Base-by-base conservation (phyloP, 2,113 vertebrate genomes). In the Elachura formosa region DNA sequence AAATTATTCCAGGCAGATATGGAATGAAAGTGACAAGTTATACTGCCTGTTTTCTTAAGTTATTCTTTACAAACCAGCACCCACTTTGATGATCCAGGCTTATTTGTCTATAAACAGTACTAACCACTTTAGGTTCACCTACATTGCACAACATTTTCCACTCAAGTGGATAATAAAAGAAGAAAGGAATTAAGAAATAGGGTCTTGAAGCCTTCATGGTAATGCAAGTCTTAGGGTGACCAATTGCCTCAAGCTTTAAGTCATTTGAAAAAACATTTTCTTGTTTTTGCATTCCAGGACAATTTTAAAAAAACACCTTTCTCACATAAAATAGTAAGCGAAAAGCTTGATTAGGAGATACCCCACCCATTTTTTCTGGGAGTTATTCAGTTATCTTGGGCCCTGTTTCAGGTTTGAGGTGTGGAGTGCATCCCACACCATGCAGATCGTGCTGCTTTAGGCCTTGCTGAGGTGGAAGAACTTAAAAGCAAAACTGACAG, bases 341-440 rank as follows among this genome's bases (percentile, higher is more conserved):
- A 59, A 71, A 78, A 54, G 1, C 38, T 62, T 46, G 6, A 6
- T 59, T 55, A 59, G n/a, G 40, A 90, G 7, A 31, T 51, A 62
- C 1, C 6, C 3, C 59, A 36, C 12, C 1, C 24, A 22, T 48
- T 84, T 38, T 45, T 16, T 33, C 26, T 36, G 14, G 13, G 19
- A 80, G 13, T 45, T 82, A 26, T 21, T 78, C 3, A 3, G 12
- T 38, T 73, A 19, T 28, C 21, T 68, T 10, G 24, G n/a, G 34
- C 25, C 25, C 18, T 2, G 1, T 21, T 54, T 93, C 25, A 34
- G 10, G 9, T 41, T 34, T 5, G 15, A 22, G 20, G 22, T 0
- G 1, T 31, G 14, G 18, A 20, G 67, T 84, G 17, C 1, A 14
- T 51, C 24, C 28, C 1, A 2, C 17, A 20, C 11, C 2, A 2